A percentile compares a stretch with the other conserved stretches of the same genome.
These are phyloP conservation scores for Ectemnius cavifrons DNA, from an alignment of 2,888 invertebrate genomes.

Conservation along the genomic window DNA sequence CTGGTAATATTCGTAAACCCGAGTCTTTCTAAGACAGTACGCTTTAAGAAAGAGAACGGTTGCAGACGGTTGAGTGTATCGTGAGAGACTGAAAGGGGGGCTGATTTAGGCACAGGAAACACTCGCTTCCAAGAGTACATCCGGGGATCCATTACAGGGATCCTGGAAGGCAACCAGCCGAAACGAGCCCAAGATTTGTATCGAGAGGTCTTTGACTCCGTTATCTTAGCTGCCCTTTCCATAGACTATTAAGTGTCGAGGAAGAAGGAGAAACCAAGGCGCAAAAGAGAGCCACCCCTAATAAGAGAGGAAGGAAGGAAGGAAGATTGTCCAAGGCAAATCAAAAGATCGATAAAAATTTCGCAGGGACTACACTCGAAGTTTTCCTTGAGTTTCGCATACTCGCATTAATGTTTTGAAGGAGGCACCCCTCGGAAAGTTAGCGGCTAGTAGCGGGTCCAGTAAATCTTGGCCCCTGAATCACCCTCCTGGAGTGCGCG, in stretches of 20 bases:
- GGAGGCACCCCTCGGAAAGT: constrained; percentile 67
- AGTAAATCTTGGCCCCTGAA: constrained; percentile 72
- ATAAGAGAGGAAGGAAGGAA: neutral
- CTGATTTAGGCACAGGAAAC: constrained; percentile 70
- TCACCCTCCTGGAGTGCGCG: constrained; percentile 40
- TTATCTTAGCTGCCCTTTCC: constrained; percentile 5
- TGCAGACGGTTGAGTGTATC: constrained; percentile 41
- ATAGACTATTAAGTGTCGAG: too few relatives aligned
- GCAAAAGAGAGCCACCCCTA: too few relatives aligned
- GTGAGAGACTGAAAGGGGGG: constrained; percentile 53
- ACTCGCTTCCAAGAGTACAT: constrained; percentile 70
- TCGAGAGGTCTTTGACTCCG: neutral
- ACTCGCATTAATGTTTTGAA: constrained; percentile 70
- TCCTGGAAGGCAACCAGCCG: constrained; percentile 72
- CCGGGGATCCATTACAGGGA: constrained; percentile 76
- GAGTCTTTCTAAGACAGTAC: neutral
- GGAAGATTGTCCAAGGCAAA: neutral
- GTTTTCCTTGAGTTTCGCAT: constrained; percentile 28
- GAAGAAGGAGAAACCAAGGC: too few relatives aligned
- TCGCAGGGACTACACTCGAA: neutral
- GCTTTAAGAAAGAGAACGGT: neutral
- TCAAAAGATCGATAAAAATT: constrained; percentile 7
- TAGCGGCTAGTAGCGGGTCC: constrained; percentile 74
- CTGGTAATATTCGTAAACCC: neutral
- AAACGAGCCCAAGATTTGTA: constrained; percentile 71